Base-by-base conservation (phyloP, 2,888 invertebrate species). In the Tenthredo mesomela region DNA sequence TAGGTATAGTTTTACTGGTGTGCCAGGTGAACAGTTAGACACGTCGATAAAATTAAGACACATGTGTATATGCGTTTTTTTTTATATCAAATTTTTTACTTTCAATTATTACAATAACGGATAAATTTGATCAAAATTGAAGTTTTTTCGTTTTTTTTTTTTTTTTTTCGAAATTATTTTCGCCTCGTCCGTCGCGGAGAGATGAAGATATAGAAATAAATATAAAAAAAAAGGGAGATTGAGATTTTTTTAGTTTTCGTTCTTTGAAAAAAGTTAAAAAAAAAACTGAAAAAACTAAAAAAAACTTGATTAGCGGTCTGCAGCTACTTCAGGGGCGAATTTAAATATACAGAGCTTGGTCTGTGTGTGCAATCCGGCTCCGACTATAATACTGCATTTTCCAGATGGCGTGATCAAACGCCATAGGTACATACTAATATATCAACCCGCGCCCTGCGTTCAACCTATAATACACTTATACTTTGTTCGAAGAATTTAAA, bases 331-430 rank as follows among this genome's bases (percentile, higher is more conserved):
- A 25, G 75, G 75, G 75, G 75, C 25, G 21, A 47, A 75, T 47
- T 75, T 75, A 43, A 25, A 40, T 33, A 73, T 75, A 47, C 75
- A 47, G 75, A 43, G 12, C 43, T 43, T 10, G 43, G 10, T 12
- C 21, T 77, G 77, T 43, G 77, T 33, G n/a, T n/a, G n/a, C n/a
- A n/a, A n/a, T n/a, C 5, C 33, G 15, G n/a, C 21, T 40, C 10
- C 10, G 71, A 12, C 77, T 29, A 50, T 40, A 2, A 3, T 43
- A 12, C 77, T 29, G 29, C 50, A 77, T 50, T 77, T 77, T 50
- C 50, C 77, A 77, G 33, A 77, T 77, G 77, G 50, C 77, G 77
- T 77, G 77, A 77, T 50, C 77, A 29, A 47, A 43, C 29, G 18
- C 21, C 47, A 33, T 29, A n/a, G n/a, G n/a, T n/a, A 29, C 2